Base-by-base conservation (phyloP, 2,888 invertebrate species). In the Acleris literana region DNA sequence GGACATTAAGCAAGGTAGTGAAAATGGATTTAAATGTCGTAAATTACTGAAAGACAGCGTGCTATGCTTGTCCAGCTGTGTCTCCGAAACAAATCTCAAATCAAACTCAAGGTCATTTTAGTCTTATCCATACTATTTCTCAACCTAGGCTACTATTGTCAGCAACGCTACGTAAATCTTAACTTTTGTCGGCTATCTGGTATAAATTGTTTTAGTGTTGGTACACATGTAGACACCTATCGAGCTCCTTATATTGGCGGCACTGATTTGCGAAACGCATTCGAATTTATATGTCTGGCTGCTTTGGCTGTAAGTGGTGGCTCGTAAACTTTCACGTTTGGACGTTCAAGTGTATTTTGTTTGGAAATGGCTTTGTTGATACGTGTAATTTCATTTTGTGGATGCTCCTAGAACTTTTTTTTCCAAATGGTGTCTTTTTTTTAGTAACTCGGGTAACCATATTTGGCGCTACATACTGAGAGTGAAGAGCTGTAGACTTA, bases 181-280 rank as follows among this genome's bases (percentile, higher is more conserved):
- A 86, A 86, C 85, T 88, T 89, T 85, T 81, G 84, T 78, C 81
- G 79, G 81, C 80, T 83, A 86, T 86, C 79, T 85, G 79, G 80
- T 84, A 85, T 84, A 83, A 84, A 88, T 87, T 85, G 85, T 88
- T 88, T 86, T 80, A 82, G 80, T 79, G 78, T 80, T 76, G 76
- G 69, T 77, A 73, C 76, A 79, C 80, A 82, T 79, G 78, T 83
- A 82, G 75, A 72, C 70, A 71, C 76, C 70, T 79, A 83, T 82
- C 78, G 83, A 87, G 82, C 82, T 80, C 76, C 79, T 86, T 86
- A 72, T 79, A 80, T 80, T 76, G 75, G 71, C 70, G 70, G 75
- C 74, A 77, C 80, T 84, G 85, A 88, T 87, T 86, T 86, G 83
- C 81, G 80, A 83, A 87, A 84, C 83, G 80, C 81, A 81, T 74